Percentiles rank a stretch among this genome's conserved stretches.
These are phyloP conservation scores for Kuschelorhynchus macadamiae DNA, from an alignment of 2,888 invertebrate species.

Conservation along the genomic window DNA sequence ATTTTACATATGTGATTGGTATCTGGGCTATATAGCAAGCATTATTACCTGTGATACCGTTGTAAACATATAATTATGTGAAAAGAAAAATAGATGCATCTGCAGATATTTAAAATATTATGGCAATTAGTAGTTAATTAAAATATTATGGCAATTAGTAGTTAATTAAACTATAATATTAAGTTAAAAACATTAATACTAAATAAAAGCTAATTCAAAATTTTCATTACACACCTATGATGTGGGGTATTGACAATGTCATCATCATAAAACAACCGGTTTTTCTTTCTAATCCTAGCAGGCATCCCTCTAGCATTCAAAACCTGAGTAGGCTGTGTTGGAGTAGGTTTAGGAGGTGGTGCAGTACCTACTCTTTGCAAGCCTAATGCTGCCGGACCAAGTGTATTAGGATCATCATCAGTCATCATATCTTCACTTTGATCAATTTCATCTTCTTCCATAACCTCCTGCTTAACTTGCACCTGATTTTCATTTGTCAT, in stretches of 20 bases:
- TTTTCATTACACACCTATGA: slow-evolving; percentile 65
- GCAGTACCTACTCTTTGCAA: slow-evolving; percentile 87
- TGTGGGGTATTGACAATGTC: slow-evolving; percentile 87
- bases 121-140: no score
- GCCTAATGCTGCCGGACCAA: slow-evolving; percentile 86
- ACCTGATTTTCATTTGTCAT: slow-evolving; percentile 62
- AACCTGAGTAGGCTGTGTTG: slow-evolving; percentile 82
- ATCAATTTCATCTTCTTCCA: slow-evolving; percentile 68
- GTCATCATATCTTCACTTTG: slow-evolving; percentile 70
- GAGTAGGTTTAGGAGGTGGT: slow-evolving; percentile 78
- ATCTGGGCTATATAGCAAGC: no score
- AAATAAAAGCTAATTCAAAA: no score
- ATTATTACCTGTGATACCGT: neutral
- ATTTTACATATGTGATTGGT: no score
- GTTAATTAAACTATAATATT: no score
- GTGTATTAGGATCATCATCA: slow-evolving; percentile 76
- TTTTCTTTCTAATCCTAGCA: slow-evolving; percentile 90
- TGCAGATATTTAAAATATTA: no score
- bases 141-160: no score
- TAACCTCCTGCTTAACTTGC: slow-evolving; percentile 72
- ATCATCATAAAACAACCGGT: slow-evolving; percentile 88
- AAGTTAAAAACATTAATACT: no score
- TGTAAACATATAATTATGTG: no score
- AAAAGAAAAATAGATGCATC: no score
- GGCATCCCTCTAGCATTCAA: slow-evolving; percentile 92